phyloP scores from a whole-genome alignment of 2,888 invertebrate genomes.

The Phlogophora meticulosa region DNA sequence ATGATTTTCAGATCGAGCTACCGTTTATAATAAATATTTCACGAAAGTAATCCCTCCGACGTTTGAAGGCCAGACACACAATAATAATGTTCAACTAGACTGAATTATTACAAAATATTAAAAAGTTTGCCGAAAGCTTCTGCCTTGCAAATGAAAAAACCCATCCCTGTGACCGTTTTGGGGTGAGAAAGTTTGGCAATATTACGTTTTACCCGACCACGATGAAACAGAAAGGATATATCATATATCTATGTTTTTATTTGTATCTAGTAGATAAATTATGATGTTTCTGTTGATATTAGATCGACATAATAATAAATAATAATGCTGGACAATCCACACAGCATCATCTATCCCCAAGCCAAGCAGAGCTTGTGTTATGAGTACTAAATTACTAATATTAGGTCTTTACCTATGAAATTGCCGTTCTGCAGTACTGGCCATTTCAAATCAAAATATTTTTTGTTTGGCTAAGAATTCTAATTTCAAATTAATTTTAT shows the following conservation, averaged over 20 bases:
- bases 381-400: too few relatives aligned
- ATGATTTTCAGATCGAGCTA: constrained; percentile 26
- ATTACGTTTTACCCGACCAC: constrained; percentile 32
- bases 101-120: constrained; percentile 56
- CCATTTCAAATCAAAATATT: too few relatives aligned
- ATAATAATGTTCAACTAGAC: constrained; percentile 37
- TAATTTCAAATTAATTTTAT: too few relatives aligned
- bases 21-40: constrained; percentile 22
- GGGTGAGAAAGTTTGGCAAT: constrained; percentile 46
- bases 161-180: constrained; percentile 20
- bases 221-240: constrained; percentile 12
- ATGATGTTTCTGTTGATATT: background rate
- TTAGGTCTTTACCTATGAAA: too few relatives aligned
- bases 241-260: background rate
- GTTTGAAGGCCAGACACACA: constrained; percentile 23
- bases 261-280: background rate
- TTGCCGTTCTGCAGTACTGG: too few relatives aligned
- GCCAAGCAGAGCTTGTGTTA: too few relatives aligned
- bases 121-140: constrained; percentile 38
- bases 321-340: too few relatives aligned
- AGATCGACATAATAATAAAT: background rate
- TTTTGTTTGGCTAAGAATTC: too few relatives aligned
- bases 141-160: constrained; percentile 37
- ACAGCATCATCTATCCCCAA: too few relatives aligned
- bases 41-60: constrained; percentile 24